Evolutionary conservation across 2,888 invertebrate species (phyloP), one percentile per base, ranked within the genome.

Genomic region (Aromia moschata): DNA sequence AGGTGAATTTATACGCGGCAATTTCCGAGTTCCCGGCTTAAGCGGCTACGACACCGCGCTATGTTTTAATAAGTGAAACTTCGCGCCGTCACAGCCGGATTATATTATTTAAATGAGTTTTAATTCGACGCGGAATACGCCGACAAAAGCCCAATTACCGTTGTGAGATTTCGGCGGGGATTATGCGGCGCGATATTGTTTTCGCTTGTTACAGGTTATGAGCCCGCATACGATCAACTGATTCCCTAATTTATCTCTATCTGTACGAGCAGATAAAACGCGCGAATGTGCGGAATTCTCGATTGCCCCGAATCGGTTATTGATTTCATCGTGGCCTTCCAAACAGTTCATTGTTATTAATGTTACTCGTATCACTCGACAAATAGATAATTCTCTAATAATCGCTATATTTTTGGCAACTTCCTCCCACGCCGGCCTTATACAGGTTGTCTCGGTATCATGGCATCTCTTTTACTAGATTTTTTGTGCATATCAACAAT

Each of bases 1-100:
- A 82, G 81, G 82, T 81, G 79, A 83, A 83, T 83, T 83, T 83
- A 83, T 83, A 81, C 76, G 76, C 76, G 70, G 82, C 80, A 83
- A 83, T 83, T 83, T 83, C 82, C 81, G 75, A 74, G 77, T 74
- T 74, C 70, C 74, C 67, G 74, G 78, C 76, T 78, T 78, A 78
- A n/a, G n/a, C n/a, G n/a, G 68, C 70, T 69, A 72, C 74, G 76
- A 77, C 77, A 77, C 71, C 70, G 59, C 76, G 59, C 77, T 68
- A 76, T 74, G 77, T 78, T 79, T 79, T 79, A 79, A 79, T 80
- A 79, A 78, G 73, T 72, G 74, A 73, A 75, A 76, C 72, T 73
- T 72, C 67, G 61, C 68, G 64, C 64, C 60, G 60, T 62, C 66
- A 59, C 57, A 56, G 64, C 69, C 68, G 75, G 76, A 77, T 78